phyloP scores from a whole-genome alignment of 2,888 invertebrate species.

The Drosophila stalkeri region DNA sequence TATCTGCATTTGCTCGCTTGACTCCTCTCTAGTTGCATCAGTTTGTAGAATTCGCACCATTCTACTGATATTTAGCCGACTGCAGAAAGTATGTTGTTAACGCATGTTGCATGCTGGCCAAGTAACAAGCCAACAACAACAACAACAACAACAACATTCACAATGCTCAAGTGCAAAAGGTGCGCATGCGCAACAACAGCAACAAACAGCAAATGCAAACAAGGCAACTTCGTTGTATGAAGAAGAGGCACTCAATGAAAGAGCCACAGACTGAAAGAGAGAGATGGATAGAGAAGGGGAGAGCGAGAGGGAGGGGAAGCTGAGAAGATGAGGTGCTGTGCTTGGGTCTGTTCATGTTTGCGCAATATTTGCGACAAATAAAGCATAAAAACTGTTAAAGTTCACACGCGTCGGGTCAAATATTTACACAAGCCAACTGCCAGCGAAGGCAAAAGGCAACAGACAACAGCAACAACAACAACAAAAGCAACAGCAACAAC shows the following conservation, averaged over 20 bases:
- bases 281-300: background rate
- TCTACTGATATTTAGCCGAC: slow-evolving; percentile 51
- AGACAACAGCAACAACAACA: background rate
- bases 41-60: slow-evolving; percentile 37
- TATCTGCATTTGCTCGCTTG: background rate
- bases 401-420: slow-evolving; percentile 81
- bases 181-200: slow-evolving; percentile 68
- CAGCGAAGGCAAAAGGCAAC: slow-evolving; percentile 32
- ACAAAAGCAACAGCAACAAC: slow-evolving; percentile 2
- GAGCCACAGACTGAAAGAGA: background rate
- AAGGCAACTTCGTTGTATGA: slow-evolving; percentile 50
- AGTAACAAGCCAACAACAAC: slow-evolving; percentile 32
- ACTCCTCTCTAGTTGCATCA: slow-evolving; percentile 34
- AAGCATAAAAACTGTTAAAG: slow-evolving; percentile 80
- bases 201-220: slow-evolving; percentile 54
- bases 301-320: background rate
- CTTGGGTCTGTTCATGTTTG: slow-evolving; percentile 57
- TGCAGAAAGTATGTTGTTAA: slow-evolving; percentile 66
- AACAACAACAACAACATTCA: slow-evolving; percentile 42
- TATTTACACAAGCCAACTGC: slow-evolving; percentile 73
- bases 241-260: slow-evolving; percentile 16
- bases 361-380: slow-evolving; percentile 81
- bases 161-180: slow-evolving; percentile 72
- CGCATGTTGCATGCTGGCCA: slow-evolving; percentile 59
- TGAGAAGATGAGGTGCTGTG: slow-evolving; percentile 7